Evolutionary conservation across 2,113 vertebrate genomes (phyloP).

Genomic region (Grammomys surdaster): DNA sequence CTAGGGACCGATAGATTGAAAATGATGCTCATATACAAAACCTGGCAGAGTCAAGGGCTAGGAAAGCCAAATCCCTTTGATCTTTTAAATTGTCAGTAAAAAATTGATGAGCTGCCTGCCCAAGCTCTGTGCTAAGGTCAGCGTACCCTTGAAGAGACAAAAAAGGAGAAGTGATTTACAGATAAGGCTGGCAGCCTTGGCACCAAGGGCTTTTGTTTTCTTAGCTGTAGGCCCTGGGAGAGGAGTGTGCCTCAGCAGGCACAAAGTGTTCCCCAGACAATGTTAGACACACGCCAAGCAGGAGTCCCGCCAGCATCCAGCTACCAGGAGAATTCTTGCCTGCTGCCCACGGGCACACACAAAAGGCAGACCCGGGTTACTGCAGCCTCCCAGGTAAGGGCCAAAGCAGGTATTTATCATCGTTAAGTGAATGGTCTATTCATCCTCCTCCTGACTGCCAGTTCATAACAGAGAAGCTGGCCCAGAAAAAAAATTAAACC

Average conservation of each 20-base stretch:
- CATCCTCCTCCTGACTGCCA: conserved; percentile 74
- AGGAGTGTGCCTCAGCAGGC: conserved; percentile 84
- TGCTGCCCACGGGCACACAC: conserved; percentile 69
- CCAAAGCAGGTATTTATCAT: conserved; percentile 86
- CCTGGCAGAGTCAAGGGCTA: conserved; percentile 23
- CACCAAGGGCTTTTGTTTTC: conserved; percentile 77
- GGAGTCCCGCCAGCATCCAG: conserved; percentile 81
- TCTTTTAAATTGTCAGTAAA: conserved; percentile 39
- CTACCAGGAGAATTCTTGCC: conserved; percentile 76
- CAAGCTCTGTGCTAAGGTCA: conserved; percentile 64
- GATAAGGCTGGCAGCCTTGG: conserved; percentile 75
- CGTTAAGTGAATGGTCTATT: conserved; percentile 82
- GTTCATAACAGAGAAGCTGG: conserved; percentile 19
- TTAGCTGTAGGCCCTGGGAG: conserved; percentile 78
- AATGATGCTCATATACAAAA: conserved; percentile 2
- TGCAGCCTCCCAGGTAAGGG: conserved; percentile 82
- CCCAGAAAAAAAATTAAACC: conserved; percentile 52
- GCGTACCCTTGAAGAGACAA: conserved; percentile 75
- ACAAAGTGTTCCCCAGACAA: conserved; percentile 86
- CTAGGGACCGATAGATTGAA: background rate
- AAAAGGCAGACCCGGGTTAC: conserved; percentile 83
- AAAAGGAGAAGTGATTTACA: conserved; percentile 63
- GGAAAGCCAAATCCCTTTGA: conserved; percentile 30
- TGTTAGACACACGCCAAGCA: conserved; percentile 87
- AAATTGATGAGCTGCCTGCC: conserved; percentile 53